A percentile compares a stretch with the other conserved stretches of the same genome.
These are phyloP conservation scores for Drosophila monieri DNA, from an alignment of 2,888 invertebrate species.

Conservation along the genomic window DNA sequence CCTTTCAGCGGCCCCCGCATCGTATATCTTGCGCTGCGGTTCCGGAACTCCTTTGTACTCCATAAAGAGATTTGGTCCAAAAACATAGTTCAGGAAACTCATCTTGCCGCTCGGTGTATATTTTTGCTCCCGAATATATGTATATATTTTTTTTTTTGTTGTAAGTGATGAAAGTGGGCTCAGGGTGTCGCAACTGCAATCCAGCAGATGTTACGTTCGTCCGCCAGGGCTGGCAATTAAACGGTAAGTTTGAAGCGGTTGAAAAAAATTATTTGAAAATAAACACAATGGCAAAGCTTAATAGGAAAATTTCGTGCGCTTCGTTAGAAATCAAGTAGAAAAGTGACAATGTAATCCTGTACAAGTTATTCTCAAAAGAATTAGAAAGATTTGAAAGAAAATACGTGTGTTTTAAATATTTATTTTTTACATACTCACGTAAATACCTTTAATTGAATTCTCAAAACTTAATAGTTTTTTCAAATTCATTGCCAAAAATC, in stretches of 20 bases:
- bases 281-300: neutral
- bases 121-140: slow-evolving; percentile 27
- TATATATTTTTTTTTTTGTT: slow-evolving; percentile 35
- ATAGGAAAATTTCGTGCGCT: neutral
- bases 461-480: too few relatives aligned
- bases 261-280: neutral
- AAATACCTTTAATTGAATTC: too few relatives aligned
- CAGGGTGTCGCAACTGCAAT: slow-evolving; percentile 41
- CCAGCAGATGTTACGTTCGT: slow-evolving; percentile 26
- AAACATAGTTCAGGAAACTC: slow-evolving; percentile 86
- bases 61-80: slow-evolving; percentile 89
- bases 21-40: slow-evolving; percentile 87
- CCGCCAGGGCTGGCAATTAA: slow-evolving; percentile 15
- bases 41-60: slow-evolving; percentile 87
- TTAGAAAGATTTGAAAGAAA: too few relatives aligned
- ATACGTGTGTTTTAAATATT: too few relatives aligned
- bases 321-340: neutral
- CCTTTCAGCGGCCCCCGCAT: slow-evolving; percentile 88
- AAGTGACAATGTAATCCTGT: neutral
- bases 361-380: neutral
- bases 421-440: too few relatives aligned
- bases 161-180: slow-evolving; percentile 46
- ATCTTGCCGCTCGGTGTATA: slow-evolving; percentile 61
- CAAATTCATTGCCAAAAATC: too few relatives aligned
- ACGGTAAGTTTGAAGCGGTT: neutral